A percentile compares a stretch with the other conserved stretches of the same genome.
These are phyloP conservation scores for Dinocampus coccinellae DNA, from an alignment of 2,888 invertebrate species.

Conservation along the genomic window DNA sequence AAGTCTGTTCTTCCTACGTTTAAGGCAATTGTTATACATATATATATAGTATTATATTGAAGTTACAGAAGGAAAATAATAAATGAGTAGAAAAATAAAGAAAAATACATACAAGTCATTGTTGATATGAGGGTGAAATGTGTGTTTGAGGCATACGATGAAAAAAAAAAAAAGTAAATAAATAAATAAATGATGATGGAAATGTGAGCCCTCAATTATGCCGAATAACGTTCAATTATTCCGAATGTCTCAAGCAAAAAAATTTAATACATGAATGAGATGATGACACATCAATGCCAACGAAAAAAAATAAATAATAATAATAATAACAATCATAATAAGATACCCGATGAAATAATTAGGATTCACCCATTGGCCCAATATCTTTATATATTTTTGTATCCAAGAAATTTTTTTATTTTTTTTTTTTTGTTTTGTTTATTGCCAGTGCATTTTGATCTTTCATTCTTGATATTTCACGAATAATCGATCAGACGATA, in stretches of 20 bases:
- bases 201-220: slow-evolving; percentile 47
- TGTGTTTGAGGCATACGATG: not conserved
- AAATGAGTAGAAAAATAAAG: not conserved
- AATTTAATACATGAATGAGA: not conserved
- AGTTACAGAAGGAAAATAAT: not conserved
- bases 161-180: too few species aligned
- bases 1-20: slow-evolving; percentile 22
- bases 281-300: not conserved
- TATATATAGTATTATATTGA: slow-evolving; percentile 30
- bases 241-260: not conserved
- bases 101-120: not conserved
- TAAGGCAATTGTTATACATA: slow-evolving; percentile 2
- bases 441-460: slow-evolving; percentile 2
- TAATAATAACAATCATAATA: slow-evolving; percentile 40
- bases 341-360: slow-evolving; percentile 32
- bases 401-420: not conserved
- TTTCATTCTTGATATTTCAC: slow-evolving; percentile 10
- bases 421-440: not conserved
- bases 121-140: not conserved
- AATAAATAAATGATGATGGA: slow-evolving; percentile 37
- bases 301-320: slow-evolving; percentile 5
- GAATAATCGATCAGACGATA: slow-evolving; percentile 30
- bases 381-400: slow-evolving; percentile 21
- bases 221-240: slow-evolving; percentile 44
- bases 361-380: slow-evolving; percentile 19